Base-by-base conservation (phyloP, 1,140 invertebrate species). In the Drosophila asahinai region DNA sequence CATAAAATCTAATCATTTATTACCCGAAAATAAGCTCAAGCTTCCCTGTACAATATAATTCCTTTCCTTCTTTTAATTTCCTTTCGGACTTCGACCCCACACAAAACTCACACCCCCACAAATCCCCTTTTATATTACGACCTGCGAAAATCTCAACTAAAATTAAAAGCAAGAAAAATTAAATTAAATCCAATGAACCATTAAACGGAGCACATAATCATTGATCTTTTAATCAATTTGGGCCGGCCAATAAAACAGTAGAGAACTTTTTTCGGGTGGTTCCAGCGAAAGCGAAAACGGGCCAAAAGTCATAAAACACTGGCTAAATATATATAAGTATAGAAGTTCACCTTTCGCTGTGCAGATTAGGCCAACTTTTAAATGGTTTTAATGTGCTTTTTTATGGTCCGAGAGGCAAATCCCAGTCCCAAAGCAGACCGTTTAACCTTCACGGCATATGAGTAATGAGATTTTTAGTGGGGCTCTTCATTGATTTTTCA, bases 151-250 rank as follows among this genome's bases (percentile, higher is more conserved):
- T 72, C 70, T 45, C 67, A 73, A 73, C 68, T 73, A 43, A 72
- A 81, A 58, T 55, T 54, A 58, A 55, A 57, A 48, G 57, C 60
- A 45, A 40, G 47, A 58, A 60, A 80, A 70, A 81, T 70, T 61
- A 89, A 89, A 89, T 86, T 71, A 79, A 89, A 84, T 81, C 78
- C 86, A 86, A 68, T 75, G 86, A 81, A 81, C 81, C 86, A 89
- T 89, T 89, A 89, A 89, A 86, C 66, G 45, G 64, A 55, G 75
- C 75, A 60, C 77, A 90, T 86, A 82, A 89, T 89, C 86, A 90
- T 86, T 89, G 86, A 89, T 89, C 86, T 89, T 89, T 89, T 89
- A 89, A 89, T 89, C 86, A 89, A 89, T 89, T 89, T 81, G 79
- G 67, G 42, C 68, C 19, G 65, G 19, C 81, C 86, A 89, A 90